Percentiles rank a stretch among this genome's conserved stretches.
Evolutionary conservation across 2,888 invertebrate genomes (phyloP).

Genomic region (Helleia helle): DNA sequence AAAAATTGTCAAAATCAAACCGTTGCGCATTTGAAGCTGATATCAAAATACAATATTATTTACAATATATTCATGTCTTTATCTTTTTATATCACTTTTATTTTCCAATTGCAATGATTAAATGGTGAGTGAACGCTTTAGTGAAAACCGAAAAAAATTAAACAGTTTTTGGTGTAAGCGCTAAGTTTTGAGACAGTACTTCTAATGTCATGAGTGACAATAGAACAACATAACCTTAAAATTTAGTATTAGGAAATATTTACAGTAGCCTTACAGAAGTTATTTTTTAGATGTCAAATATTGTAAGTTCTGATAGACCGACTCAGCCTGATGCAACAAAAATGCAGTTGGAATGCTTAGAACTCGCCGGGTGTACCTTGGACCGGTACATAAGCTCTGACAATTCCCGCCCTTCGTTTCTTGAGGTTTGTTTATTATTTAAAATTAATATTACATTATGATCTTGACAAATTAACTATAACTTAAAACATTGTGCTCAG

Average conservation of each 20-base stretch:
- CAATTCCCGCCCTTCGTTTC: slow-evolving; percentile 80
- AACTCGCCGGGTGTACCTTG: slow-evolving; percentile 85
- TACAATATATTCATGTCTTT: not conserved
- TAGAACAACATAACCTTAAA: slow-evolving; percentile 20
- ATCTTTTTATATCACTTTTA: too few relatives aligned
- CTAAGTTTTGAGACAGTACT: not conserved
- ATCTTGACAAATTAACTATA: not conserved
- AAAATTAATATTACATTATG: not conserved
- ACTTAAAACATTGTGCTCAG: slow-evolving; percentile 33
- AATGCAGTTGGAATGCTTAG: slow-evolving; percentile 78
- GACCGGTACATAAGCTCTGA: slow-evolving; percentile 83
- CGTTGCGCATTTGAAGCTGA: too few relatives aligned
- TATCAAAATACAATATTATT: too few relatives aligned
- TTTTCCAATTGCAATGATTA: not conserved
- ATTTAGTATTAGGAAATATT: slow-evolving; percentile 18
- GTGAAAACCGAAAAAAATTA: not conserved
- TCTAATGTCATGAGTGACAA: slow-evolving; percentile 13
- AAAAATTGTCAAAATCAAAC: too few relatives aligned
- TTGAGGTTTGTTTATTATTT: slow-evolving; percentile 57
- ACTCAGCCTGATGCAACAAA: slow-evolving; percentile 45
- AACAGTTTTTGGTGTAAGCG: too few relatives aligned
- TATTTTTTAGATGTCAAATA: slow-evolving; percentile 57
- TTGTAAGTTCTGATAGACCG: slow-evolving; percentile 42
- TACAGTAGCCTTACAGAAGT: slow-evolving; percentile 25
- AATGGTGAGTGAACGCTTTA: not conserved